Evolutionary conservation across 1,140 invertebrate species (phyloP), one percentile per base, ranked within the genome.

Genomic region (Brachionus rotundiformis): DNA sequence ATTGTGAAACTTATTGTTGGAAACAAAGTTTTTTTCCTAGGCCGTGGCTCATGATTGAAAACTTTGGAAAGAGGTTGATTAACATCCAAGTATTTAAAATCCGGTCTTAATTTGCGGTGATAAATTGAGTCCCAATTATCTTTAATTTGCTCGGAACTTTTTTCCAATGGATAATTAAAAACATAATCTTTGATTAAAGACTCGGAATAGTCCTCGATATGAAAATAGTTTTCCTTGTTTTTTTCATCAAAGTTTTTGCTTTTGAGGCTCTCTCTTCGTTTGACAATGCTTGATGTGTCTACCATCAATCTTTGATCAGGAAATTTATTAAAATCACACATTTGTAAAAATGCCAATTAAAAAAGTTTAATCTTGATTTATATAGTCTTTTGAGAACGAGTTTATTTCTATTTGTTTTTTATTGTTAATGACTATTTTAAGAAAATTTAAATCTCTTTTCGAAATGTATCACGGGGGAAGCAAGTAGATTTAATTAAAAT

Each of bases 81-180:
- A n/a, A 36, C 19, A 19, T 68, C 63, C 7, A 68, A 36, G 6
- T 11, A 68, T 63, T 63, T 63, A 63, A 63, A 63, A 63, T 5
- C 13, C 2, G 63, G 63, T 5, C 36, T 68, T 19, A 68, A 11
- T 16, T 68, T 68, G 10, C 19, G 6, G 10, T 36, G 63, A 68
- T 68, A 68, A 68, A 68, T 68, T 13, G 63, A 68, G n/a, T 68
- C 63, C 63, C 63, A 68, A 39, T 33, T 39, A 5, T 68, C 63
- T 16, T 36, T 33, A 31, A 68, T 68, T 10, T 68, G 29, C 19
- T 19, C n/a, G 5, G 29, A 19, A 23, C 16, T 36, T 19, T 36
- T 68, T 36, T 68, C 63, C 13, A 33, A 23, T 68, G 63, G 63
- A 36, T 33, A 39, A 68, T 68, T 33, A 8, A 36, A 33, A 3